phyloP scores from a whole-genome alignment of 2,888 invertebrate genomes.

The Mellilla xanthometata region DNA sequence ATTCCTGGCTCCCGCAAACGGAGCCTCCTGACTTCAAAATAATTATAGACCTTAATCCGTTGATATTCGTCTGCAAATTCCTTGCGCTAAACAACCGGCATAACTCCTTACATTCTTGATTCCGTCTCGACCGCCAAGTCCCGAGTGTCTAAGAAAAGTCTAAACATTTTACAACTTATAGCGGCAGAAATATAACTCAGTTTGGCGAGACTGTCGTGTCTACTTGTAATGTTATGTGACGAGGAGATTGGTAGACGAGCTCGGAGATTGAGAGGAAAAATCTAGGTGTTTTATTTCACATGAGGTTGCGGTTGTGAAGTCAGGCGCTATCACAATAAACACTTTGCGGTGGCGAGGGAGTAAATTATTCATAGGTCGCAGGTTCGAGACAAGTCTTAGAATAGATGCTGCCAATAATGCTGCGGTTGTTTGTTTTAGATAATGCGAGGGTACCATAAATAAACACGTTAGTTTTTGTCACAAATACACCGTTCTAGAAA shows the following conservation, averaged over 20 bases:
- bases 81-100: constrained; percentile 43
- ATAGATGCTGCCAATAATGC: constrained; percentile 51
- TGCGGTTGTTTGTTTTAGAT: constrained; percentile 19
- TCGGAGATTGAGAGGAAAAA: constrained; percentile 72
- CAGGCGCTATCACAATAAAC: constrained; percentile 74
- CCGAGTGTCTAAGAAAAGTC: constrained; percentile 47
- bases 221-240: constrained; percentile 49
- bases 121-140: constrained; percentile 41
- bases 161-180: constrained; percentile 46
- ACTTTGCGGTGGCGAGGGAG: constrained; percentile 60
- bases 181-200: constrained; percentile 53
- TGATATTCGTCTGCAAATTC: constrained; percentile 52
- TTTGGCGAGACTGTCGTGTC: constrained; percentile 40
- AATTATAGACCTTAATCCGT: constrained; percentile 60
- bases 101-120: constrained; percentile 55
- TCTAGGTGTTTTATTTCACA: constrained; percentile 78
- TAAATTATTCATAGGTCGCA: constrained; percentile 71
- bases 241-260: constrained; percentile 46
- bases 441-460: constrained; percentile 12
- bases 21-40: constrained; percentile 37
- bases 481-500: no score
- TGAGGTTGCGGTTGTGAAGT: constrained; percentile 66
- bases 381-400: constrained; percentile 58
- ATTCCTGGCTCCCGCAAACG: constrained; percentile 58
- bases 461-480: no score